These are phyloP conservation scores for Drosophila carrolli DNA, from an alignment of 1,140 invertebrate species.

Conservation along the genomic window DNA sequence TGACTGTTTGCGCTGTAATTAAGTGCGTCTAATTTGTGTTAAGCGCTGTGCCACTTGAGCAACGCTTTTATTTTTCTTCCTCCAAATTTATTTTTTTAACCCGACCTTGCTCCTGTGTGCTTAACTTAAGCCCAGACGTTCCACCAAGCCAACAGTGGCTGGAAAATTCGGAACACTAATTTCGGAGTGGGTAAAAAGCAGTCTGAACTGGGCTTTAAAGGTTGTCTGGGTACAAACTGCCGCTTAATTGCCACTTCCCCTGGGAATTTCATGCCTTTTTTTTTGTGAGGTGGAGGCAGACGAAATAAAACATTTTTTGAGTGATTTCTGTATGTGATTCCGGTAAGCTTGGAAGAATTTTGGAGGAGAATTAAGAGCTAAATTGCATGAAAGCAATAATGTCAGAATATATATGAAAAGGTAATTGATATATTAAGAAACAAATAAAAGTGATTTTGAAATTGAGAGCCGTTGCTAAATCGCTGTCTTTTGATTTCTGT, in stretches of 20 bases:
- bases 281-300: constrained; percentile 17
- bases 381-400: constrained; percentile 27
- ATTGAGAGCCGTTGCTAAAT: neutral
- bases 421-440: constrained; percentile 8
- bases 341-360: constrained; percentile 9
- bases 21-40: constrained; percentile 83
- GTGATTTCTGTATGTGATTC: constrained; percentile 59
- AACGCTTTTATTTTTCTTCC: constrained; percentile 31
- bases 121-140: constrained; percentile 46
- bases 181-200: constrained; percentile 7
- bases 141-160: constrained; percentile 25
- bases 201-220: constrained; percentile 60
- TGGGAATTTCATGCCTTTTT: constrained; percentile 39
- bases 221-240: constrained; percentile 64
- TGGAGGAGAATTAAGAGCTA: constrained; percentile 20
- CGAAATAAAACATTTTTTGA: constrained; percentile 56
- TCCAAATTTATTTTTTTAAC: constrained; percentile 30
- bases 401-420: constrained; percentile 15
- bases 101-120: constrained; percentile 23
- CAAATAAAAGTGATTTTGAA: neutral
- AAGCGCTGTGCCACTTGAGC: constrained; percentile 76
- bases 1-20: constrained; percentile 79
- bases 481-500: too few species aligned
- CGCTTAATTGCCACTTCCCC: constrained; percentile 63
- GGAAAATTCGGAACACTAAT: constrained; percentile 22